Conservation (phyloP, 1,140 invertebrate genomes). For the Pogonomyrmex barbatus region DNA sequence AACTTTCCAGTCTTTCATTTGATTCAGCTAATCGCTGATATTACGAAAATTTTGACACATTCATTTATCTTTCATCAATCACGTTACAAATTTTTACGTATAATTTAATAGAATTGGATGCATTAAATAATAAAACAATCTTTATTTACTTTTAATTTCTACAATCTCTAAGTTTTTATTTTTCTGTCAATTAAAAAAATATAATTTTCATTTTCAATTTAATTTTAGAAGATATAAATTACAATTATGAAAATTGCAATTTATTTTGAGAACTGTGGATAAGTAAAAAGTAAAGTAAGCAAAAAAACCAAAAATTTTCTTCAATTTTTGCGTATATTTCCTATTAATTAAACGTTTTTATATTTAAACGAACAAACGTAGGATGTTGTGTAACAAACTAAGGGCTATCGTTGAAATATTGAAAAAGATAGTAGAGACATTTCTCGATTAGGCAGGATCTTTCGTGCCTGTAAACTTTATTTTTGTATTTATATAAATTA, state of each 20-base stretch:
- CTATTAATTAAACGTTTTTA: not conserved
- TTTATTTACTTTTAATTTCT: not conserved
- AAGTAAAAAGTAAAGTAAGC: too few relatives aligned
- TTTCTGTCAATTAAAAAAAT: not conserved
- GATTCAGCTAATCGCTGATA: not conserved
- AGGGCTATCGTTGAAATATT: too few relatives aligned
- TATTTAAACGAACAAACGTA: too few relatives aligned
- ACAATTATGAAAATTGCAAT: not conserved
- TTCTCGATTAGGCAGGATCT: too few relatives aligned
- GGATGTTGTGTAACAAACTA: too few relatives aligned
- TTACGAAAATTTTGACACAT: conserved; percentile 4
- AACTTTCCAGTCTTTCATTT: conserved; percentile 6
- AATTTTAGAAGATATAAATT: not conserved
- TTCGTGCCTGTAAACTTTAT: too few relatives aligned
- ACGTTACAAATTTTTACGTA: not conserved
- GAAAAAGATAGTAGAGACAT: too few relatives aligned
- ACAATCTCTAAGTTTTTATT: not conserved
- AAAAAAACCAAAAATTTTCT: not conserved
- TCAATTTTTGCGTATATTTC: not conserved
- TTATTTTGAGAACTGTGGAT: too few relatives aligned
- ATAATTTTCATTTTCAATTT: not conserved
- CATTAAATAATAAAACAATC: not conserved
- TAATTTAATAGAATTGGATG: not conserved
- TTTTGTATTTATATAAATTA: too few relatives aligned
- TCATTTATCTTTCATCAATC: not conserved